Conservation (phyloP, 1,140 invertebrate species). For the Drosophila tsacasi region DNA sequence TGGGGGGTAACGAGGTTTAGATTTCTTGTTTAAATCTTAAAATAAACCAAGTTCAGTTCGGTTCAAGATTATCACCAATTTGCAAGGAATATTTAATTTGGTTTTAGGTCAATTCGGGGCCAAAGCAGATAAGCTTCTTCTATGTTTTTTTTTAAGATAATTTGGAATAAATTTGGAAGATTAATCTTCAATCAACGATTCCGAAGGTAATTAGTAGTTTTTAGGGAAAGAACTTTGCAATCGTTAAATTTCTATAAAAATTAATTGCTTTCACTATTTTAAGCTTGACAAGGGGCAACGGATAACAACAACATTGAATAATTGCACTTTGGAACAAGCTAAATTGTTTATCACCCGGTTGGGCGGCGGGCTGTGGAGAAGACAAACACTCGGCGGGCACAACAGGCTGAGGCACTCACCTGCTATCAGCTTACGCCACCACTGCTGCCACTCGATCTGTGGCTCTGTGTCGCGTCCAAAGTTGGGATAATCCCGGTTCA, state of each 20-base stretch:
- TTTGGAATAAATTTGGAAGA: neutral
- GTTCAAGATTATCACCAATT: neutral
- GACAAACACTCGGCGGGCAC: constrained; percentile 25
- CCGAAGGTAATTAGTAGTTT: too few relatives aligned
- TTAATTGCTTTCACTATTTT: neutral
- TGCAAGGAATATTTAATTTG: constrained; percentile 3
- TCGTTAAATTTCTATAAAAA: neutral
- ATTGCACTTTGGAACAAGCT: constrained; percentile 43
- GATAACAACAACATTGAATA: neutral
- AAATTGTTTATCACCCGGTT: constrained; percentile 32
- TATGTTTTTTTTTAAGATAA: neutral
- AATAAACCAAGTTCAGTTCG: neutral
- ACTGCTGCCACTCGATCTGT: constrained; percentile 90
- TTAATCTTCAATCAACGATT: neutral
- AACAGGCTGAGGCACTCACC: constrained; percentile 35
- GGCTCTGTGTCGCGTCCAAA: constrained; percentile 89
- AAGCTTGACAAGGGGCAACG: neutral
- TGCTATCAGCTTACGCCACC: constrained; percentile 89
- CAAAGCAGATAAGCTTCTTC: constrained; percentile 3
- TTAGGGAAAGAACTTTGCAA: neutral
- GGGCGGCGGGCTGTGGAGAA: neutral
- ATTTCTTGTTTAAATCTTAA: neutral
- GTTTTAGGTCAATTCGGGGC: neutral
- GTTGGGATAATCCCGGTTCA: constrained; percentile 91
- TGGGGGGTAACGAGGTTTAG: neutral